Evolutionary conservation across 2,113 vertebrate species (phyloP).

Genomic region (Pelecanus crispus): DNA sequence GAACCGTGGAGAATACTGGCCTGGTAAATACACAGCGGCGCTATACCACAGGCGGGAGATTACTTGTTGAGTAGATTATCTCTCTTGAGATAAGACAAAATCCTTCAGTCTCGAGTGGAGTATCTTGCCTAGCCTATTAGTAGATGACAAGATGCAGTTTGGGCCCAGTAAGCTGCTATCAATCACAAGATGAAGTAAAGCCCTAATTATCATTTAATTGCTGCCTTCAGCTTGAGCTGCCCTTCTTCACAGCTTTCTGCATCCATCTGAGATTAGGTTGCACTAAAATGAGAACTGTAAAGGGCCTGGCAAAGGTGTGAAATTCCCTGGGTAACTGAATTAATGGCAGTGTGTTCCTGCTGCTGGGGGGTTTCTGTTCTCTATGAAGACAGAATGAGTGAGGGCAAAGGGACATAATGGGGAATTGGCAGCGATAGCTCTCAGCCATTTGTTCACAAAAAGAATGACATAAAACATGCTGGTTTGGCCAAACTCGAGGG

Average conservation of each 20-base stretch:
- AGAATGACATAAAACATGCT: neutral
- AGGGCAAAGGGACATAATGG: constrained; percentile 11
- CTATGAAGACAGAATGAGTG: constrained; percentile 44
- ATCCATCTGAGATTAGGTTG: constrained; percentile 65
- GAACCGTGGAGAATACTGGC: neutral
- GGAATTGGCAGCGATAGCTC: constrained; percentile 23
- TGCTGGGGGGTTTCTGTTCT: constrained; percentile 52
- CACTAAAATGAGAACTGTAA: constrained; percentile 45
- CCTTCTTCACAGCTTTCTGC: constrained; percentile 55
- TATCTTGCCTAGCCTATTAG: constrained; percentile 79
- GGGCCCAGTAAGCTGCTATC: constrained; percentile 77
- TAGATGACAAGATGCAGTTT: constrained; percentile 69
- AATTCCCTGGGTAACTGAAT: constrained; percentile 58
- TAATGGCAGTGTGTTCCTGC: constrained; percentile 42
- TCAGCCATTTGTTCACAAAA: neutral
- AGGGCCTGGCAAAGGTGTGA: constrained; percentile 63
- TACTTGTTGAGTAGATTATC: constrained; percentile 82
- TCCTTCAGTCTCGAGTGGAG: constrained; percentile 71
- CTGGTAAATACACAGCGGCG: constrained; percentile 5
- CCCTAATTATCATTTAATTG: constrained; percentile 86
- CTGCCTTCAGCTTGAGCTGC: constrained; percentile 67
- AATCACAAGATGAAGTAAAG: constrained; percentile 84
- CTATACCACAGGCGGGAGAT: constrained; percentile 61
- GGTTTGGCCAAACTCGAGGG: neutral
- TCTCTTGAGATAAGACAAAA: constrained; percentile 75